Evolutionary conservation across 1,140 invertebrate species (phyloP), one percentile per base, ranked within the genome.

Genomic region (Telenomus remus): DNA sequence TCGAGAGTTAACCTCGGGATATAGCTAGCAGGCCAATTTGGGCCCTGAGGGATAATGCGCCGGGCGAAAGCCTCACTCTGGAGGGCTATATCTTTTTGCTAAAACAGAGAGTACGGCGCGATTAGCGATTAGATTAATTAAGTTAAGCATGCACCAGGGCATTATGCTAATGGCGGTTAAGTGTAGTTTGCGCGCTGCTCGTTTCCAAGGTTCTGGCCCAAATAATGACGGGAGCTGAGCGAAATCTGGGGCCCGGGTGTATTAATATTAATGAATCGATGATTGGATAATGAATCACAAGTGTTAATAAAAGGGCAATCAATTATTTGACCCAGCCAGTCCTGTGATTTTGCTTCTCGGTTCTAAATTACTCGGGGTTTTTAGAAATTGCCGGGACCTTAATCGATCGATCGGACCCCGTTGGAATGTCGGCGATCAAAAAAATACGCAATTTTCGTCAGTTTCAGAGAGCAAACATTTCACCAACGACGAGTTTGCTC

Each of bases 211-310:
- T 63, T 75, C 64, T 56, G 71, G 64, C 63, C 57, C 69, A 68
- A 75, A 75, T 75, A 75, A 75, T 68, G 53, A 68, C 54, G 59
- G 57, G 44, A 66, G 59, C 46, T 12, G 7, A 39, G 44, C 51
- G 37, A 37, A 55, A 63, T 42, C 33, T 1, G 11, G 64, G 53
- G 6, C 14, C 43, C 49, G 48, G n/a, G 27, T 39, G 54, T 76
- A 76, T 76, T 76, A 76, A 76, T 76, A 76, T 76, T 76, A 76
- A 76, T 76, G 73, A 70, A 70, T 65, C 71, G 59, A 75, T 76
- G 73, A 76, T 76, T 70, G 65, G 73, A 76, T 70, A 70, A 76
- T 76, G 73, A 76, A 76, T 76, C 66, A 70, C 65, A 76, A 76
- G 73, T 70, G 73, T 76, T 76, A 76, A 76, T 76, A 76, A 76